Conservation (phyloP, 2,113 vertebrate genomes). For the Gracilinanus agilis region DNA sequence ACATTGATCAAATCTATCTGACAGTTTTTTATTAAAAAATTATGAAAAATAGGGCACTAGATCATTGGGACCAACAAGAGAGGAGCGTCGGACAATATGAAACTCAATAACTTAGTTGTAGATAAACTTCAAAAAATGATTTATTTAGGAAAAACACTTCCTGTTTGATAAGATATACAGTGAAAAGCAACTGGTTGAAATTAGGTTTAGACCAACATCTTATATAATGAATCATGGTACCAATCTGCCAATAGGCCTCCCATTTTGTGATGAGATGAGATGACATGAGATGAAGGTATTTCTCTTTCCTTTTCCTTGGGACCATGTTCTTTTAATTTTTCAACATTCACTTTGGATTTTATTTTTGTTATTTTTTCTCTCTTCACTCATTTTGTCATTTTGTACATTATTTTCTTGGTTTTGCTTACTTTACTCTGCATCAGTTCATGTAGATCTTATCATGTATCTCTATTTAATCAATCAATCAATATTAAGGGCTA, state of each 20-base stretch:
- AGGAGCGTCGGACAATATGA: neutral
- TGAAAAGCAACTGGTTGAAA: neutral
- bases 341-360: too few species aligned
- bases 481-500: neutral
- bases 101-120: neutral
- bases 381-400: neutral
- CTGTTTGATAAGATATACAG: neutral
- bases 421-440: neutral
- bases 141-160: neutral
- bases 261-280: neutral
- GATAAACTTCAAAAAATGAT: neutral
- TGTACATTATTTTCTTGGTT: neutral
- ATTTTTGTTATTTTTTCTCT: neutral
- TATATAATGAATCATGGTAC: neutral
- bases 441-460: neutral
- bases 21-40: neutral
- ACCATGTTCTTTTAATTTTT: neutral
- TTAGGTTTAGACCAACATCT: neutral
- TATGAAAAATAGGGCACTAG: neutral
- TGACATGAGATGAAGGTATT: too few species aligned
- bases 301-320: neutral
- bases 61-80: neutral
- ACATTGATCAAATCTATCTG: neutral
- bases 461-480: neutral
- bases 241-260: neutral